Percentiles rank a stretch among this genome's conserved stretches.
Evolutionary conservation across 2,797 vertebrate species (phyloP).

Genomic region (Melanotaenia pygmaea): DNA sequence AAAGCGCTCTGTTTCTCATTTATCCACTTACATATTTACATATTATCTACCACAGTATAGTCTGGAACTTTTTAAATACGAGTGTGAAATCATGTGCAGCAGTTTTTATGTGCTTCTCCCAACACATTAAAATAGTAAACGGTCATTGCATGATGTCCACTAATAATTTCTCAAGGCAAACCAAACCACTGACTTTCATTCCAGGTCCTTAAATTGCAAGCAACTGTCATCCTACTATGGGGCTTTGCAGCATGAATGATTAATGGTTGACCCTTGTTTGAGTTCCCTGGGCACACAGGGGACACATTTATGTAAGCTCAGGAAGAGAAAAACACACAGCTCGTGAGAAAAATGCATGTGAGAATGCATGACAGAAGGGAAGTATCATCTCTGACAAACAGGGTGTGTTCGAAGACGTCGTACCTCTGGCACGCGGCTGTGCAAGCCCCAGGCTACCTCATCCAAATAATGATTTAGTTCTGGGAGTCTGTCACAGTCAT

Average conservation of each 20-base stretch:
- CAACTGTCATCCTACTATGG: neutral
- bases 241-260: conserved; percentile 37
- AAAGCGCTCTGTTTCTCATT: conserved; percentile 38
- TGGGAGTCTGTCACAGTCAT: conserved; percentile 43
- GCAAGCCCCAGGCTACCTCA: conserved; percentile 35
- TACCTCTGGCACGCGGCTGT: neutral
- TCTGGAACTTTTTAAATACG: conserved; percentile 8
- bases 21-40: conserved; percentile 49
- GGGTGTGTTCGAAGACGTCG: conserved; percentile 49
- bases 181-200: conserved; percentile 27
- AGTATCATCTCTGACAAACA: conserved; percentile 19
- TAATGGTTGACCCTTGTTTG: conserved; percentile 49
- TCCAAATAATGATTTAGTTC: conserved; percentile 56
- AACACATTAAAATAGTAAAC: conserved; percentile 21
- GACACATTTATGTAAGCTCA: conserved; percentile 42
- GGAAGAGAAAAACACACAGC: conserved; percentile 26
- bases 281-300: conserved; percentile 37
- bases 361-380: conserved; percentile 28
- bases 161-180: conserved; percentile 23
- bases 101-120: neutral
- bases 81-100: neutral
- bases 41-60: conserved; percentile 21
- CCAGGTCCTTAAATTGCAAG: conserved; percentile 17
- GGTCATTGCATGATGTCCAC: conserved; percentile 20
- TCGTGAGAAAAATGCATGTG: conserved; percentile 29